Conservation (phyloP, 2,888 invertebrate genomes). For the Cetonia aurata region DNA sequence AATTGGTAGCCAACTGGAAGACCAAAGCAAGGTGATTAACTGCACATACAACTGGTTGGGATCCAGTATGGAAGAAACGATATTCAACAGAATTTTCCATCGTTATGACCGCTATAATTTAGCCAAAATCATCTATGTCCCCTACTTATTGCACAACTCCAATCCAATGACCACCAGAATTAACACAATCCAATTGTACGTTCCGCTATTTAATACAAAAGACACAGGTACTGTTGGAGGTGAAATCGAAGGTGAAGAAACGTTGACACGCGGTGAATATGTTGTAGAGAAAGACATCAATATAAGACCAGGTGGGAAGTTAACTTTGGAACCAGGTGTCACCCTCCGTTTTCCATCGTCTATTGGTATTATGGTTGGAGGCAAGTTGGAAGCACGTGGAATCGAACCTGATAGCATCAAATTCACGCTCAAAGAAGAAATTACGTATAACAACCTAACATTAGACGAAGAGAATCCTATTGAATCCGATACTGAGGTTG, state of each 20-base stretch:
- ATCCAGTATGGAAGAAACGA: conserved; percentile 77
- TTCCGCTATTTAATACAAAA: conserved; percentile 81
- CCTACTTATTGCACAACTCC: conserved; percentile 89
- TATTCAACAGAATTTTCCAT: conserved; percentile 83
- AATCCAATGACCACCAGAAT: conserved; percentile 90
- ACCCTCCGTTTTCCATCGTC: conserved; percentile 91
- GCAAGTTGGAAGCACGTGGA: conserved; percentile 87
- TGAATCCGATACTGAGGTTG: conserved; percentile 71
- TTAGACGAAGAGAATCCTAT: conserved; percentile 70
- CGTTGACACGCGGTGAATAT: conserved; percentile 86
- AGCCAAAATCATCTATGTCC: conserved; percentile 91
- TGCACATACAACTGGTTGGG: conserved; percentile 97
- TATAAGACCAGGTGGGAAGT: conserved; percentile 91
- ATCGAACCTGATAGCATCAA: conserved; percentile 83
- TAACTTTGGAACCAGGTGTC: conserved; percentile 90
- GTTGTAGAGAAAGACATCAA: conserved; percentile 94
- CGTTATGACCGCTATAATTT: conserved; percentile 94
- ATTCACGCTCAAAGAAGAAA: conserved; percentile 83
- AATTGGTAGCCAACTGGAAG: conserved; percentile 94
- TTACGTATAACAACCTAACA: conserved; percentile 74
- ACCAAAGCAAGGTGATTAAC: conserved; percentile 94
- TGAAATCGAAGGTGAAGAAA: conserved; percentile 92
- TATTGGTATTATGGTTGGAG: conserved; percentile 97
- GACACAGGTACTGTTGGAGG: conserved; percentile 83
- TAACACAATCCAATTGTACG: conserved; percentile 80